Conservation (phyloP, 2,888 invertebrate genomes). For the Augochlorella aurata region DNA sequence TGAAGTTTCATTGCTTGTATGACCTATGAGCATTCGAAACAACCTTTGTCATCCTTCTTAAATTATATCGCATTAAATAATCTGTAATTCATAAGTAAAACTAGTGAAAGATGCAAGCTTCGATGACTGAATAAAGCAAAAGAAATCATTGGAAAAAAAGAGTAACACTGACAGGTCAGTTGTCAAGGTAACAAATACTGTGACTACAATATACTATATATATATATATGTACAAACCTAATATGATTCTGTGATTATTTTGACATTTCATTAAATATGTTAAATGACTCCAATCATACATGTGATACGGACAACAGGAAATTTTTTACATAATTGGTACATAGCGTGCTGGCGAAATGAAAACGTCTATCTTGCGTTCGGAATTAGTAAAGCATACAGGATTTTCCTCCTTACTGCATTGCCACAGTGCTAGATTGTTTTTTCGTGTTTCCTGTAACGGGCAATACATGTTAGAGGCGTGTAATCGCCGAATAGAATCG, state of each 20-base stretch:
- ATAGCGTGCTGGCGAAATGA: slow-evolving; percentile 39
- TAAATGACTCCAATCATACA: slow-evolving; percentile 32
- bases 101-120: slow-evolving; percentile 3
- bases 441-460: slow-evolving; percentile 52
- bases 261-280: slow-evolving; percentile 31
- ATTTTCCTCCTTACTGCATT: slow-evolving; percentile 54
- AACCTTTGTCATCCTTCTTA: not conserved
- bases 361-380: slow-evolving; percentile 51
- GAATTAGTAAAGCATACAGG: slow-evolving; percentile 41
- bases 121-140: not conserved
- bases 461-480: slow-evolving; percentile 54
- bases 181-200: slow-evolving; percentile 50
- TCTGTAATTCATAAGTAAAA: not conserved
- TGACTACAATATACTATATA: slow-evolving; percentile 4
- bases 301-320: slow-evolving; percentile 24
- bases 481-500: slow-evolving; percentile 51
- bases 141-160: slow-evolving; percentile 27
- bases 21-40: not conserved
- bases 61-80: slow-evolving; percentile 4
- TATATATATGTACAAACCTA: slow-evolving; percentile 35
- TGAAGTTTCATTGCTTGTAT: slow-evolving; percentile 1
- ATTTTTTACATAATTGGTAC: slow-evolving; percentile 40
- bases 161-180: slow-evolving; percentile 22
- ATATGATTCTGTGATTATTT: slow-evolving; percentile 38
- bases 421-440: slow-evolving; percentile 51